These are phyloP conservation scores for Oasisia sp. DNA, from an alignment of 2,888 invertebrate species.

Conservation along the genomic window DNA sequence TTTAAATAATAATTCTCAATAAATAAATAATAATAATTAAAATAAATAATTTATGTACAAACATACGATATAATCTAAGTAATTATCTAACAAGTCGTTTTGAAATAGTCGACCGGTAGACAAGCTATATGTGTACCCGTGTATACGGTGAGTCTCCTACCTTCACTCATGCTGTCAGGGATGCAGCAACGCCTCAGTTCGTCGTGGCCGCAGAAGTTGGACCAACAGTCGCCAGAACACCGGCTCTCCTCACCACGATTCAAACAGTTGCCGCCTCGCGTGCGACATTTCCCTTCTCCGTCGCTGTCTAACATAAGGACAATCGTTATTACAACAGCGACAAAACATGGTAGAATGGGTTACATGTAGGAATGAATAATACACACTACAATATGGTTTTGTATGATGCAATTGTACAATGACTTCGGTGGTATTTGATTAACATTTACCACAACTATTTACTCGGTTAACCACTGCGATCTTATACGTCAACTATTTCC, in stretches of 20 bases:
- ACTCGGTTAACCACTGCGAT: neutral
- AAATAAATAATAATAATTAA: too few relatives aligned
- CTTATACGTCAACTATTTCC: neutral
- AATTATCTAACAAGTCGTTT: too few relatives aligned
- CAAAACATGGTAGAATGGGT: neutral
- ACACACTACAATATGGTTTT: neutral
- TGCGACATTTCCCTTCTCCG: neutral
- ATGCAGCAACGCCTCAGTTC: neutral
- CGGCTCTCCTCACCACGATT: neutral
- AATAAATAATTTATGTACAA: too few relatives aligned
- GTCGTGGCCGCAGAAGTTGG: neutral
- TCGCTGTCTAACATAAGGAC: neutral
- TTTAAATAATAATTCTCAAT: too few relatives aligned
- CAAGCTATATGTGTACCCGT: too few relatives aligned
- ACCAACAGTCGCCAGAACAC: neutral
- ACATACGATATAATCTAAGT: too few relatives aligned
- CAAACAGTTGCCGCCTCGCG: neutral
- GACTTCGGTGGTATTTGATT: neutral
- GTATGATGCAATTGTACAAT: neutral
- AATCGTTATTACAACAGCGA: neutral
- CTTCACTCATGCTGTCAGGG: neutral
- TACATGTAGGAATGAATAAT: neutral
- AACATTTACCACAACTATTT: neutral
- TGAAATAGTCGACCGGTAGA: too few relatives aligned
- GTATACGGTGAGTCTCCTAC: neutral